These are phyloP conservation scores for Raja brachyura DNA, from an alignment of 2,113 vertebrate genomes.

Conservation along the genomic window DNA sequence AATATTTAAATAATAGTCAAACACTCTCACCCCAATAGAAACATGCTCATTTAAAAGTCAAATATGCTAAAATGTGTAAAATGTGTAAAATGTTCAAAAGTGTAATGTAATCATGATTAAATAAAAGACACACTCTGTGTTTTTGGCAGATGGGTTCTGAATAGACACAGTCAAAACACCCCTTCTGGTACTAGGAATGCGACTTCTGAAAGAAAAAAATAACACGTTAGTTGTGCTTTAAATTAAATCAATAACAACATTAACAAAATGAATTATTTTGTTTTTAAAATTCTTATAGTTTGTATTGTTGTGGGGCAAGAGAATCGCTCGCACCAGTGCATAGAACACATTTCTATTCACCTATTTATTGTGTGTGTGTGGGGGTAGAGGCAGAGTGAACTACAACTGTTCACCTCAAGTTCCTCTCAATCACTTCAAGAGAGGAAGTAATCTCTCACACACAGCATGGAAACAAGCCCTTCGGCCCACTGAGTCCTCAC, in stretches of 20 bases:
- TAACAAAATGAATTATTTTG: not conserved
- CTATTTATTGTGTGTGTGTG: too few species aligned
- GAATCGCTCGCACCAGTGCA: too few species aligned
- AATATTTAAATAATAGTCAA: not conserved
- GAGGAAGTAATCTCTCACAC: too few species aligned
- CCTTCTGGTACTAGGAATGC: conserved; percentile 68
- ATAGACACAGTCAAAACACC: conserved; percentile 89
- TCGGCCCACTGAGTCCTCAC: too few species aligned
- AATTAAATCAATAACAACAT: not conserved
- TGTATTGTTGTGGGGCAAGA: not conserved
- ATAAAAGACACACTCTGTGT: not conserved
- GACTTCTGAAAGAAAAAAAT: conserved; percentile 69
- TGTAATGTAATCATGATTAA: not conserved
- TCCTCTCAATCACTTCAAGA: too few species aligned
- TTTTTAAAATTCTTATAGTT: not conserved
- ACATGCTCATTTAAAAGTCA: not conserved
- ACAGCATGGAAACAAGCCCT: too few species aligned
- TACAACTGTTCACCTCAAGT: too few species aligned
- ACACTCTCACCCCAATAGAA: not conserved
- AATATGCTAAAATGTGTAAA: not conserved
- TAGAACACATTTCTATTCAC: too few species aligned
- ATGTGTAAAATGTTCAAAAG: too few species aligned
- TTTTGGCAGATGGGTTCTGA: conserved; percentile 83
- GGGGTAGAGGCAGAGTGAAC: too few species aligned
- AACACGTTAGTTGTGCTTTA: not conserved